phyloP scores from a whole-genome alignment of 2,797 vertebrate species.

The Hoplostethus mediterraneus region DNA sequence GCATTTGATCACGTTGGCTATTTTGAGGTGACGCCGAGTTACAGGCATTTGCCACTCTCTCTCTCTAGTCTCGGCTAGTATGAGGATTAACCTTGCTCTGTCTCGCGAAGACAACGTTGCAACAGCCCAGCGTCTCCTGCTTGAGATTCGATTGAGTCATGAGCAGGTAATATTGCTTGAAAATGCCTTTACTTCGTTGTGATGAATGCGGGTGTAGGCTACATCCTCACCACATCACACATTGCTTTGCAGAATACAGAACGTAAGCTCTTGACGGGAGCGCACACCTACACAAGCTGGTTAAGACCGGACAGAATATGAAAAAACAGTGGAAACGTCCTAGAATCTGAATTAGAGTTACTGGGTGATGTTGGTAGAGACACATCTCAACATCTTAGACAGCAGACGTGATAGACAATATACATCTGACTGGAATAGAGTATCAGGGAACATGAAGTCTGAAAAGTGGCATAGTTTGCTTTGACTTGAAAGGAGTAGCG shows the following conservation, averaged over 20 bases:
- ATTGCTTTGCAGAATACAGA: neutral
- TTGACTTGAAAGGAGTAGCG: neutral
- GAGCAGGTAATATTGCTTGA: neutral
- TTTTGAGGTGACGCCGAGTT: conserved; percentile 16
- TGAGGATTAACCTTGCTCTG: neutral
- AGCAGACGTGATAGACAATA: too few species aligned
- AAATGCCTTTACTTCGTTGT: neutral
- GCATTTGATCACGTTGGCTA: conserved; percentile 41
- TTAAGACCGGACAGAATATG: neutral
- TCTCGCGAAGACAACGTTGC: neutral
- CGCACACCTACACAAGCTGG: neutral
- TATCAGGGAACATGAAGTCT: neutral
- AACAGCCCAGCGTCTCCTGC: neutral
- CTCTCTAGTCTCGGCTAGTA: neutral
- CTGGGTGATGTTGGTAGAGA: neutral
- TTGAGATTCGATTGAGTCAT: neutral
- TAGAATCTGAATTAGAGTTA: neutral
- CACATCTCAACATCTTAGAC: too few species aligned
- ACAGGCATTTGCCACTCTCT: conserved; percentile 21
- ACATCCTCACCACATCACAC: neutral
- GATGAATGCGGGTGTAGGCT: neutral
- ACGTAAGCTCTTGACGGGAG: neutral
- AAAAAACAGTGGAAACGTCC: neutral
- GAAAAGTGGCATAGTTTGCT: neutral
- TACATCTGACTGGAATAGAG: too few species aligned